These are phyloP conservation scores for Hololepta plana DNA, from an alignment of 2,888 invertebrate species.

Conservation along the genomic window DNA sequence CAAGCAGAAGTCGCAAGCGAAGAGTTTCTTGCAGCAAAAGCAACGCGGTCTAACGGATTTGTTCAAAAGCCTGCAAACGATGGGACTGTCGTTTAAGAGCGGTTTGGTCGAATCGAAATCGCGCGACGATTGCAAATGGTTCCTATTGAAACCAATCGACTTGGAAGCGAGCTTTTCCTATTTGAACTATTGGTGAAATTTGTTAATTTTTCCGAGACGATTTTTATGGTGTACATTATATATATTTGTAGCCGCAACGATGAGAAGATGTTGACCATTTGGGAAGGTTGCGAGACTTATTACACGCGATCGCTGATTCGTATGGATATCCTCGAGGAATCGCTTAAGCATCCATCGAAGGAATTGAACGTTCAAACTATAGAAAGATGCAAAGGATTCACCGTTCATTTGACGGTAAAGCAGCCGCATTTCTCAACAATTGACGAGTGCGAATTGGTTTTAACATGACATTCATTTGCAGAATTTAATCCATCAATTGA, in stretches of 20 bases:
- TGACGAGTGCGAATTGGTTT: no score
- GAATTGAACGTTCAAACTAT: conserved; percentile 67
- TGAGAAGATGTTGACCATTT: conserved; percentile 33
- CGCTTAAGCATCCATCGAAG: conserved; percentile 47
- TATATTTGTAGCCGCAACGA: conserved; percentile 24
- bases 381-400: conserved; percentile 73
- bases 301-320: conserved; percentile 55
- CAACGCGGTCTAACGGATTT: conserved; percentile 70
- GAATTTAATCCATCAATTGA: conserved; percentile 46
- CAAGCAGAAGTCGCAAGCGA: conserved; percentile 63
- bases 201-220: background rate
- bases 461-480: conserved; percentile 20
- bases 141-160: conserved; percentile 52
- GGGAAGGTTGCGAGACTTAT: conserved; percentile 59
- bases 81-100: conserved; percentile 66
- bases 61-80: conserved; percentile 55
- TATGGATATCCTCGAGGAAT: conserved; percentile 40
- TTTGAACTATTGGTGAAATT: conserved; percentile 25
- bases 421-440: no score
- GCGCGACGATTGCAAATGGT: conserved; percentile 36
- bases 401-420: conserved; percentile 54
- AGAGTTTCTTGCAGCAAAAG: conserved; percentile 69
- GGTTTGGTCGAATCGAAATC: conserved; percentile 47
- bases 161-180: conserved; percentile 36
- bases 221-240: background rate